Evolutionary conservation across 1,140 invertebrate species (phyloP), one percentile per base, ranked within the genome.

Genomic region (Heliothis virescens): DNA sequence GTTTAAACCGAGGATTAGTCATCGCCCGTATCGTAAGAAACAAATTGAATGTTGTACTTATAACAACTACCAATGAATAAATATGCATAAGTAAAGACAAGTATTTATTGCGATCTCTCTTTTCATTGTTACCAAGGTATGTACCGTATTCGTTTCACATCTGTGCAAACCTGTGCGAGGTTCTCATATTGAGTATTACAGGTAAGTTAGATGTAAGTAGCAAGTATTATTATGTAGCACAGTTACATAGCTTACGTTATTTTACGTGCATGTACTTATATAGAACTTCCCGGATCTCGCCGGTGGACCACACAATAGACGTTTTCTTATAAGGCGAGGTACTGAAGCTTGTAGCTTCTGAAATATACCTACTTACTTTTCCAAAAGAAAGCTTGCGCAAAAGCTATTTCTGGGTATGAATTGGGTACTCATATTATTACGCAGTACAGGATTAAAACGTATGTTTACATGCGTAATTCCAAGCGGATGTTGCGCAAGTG

Each of bases 401-500:
- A 67, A 67, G 63, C 48, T 48, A 48, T 21, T 67, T 10, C 16
- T 21, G 41, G 41, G 48, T 48, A 67, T 67, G 63, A 67, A 48
- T 67, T 67, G 41, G 18, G 63, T 21, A 11, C 48, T 50, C 63
- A 10, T 13, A 53, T 53, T 71, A 21, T 5, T 29, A 53, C 47
- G 48, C 57, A 47, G 18, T 21, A 57, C 55, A 52, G 62, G 77
- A 47, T 71, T 53, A 57, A 69, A 78, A 57, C 57, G 75, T 67
- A 67, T 77, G 47, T 62, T 16, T 62, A 62, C 57, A 69, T 69
- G 87, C 79, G 85, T 89, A 83, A 86, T 87, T 85, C 79, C 85
- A 71, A 84, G 79, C 87, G 91, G 91, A 93, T 87, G 86, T 91
- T 89, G 85, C 85, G 86, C 75, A 90, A 82, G 63, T 76, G 81